A percentile compares a stretch with the other conserved stretches of the same genome.
Conservation (phyloP, 2,113 vertebrate genomes). For the Gobiocypris rarus region DNA sequence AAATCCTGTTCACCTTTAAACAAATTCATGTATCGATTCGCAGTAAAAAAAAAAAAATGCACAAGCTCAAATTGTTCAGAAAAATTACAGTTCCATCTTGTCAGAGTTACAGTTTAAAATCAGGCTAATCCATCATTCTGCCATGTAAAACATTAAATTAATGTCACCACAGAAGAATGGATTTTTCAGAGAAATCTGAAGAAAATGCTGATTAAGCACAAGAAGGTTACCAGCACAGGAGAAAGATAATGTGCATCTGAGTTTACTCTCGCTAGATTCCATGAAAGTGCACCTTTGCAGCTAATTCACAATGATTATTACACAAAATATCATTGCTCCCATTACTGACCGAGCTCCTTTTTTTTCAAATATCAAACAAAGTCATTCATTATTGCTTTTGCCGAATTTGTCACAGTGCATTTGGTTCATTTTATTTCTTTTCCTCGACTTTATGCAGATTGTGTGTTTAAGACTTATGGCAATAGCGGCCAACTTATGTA, state of each 20-base stretch:
- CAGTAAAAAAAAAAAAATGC: not conserved
- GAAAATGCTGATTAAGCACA: slow-evolving; percentile 75
- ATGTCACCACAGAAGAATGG: slow-evolving; percentile 69
- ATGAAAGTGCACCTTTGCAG: slow-evolving; percentile 9
- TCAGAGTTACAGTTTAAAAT: slow-evolving; percentile 71
- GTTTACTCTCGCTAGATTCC: slow-evolving; percentile 39
- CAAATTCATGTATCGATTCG: slow-evolving; percentile 1
- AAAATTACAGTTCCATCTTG: slow-evolving; percentile 56
- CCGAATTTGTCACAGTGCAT: slow-evolving; percentile 56
- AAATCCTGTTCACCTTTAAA: slow-evolving; percentile 9
- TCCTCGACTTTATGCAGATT: slow-evolving; percentile 52
- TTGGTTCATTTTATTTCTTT: slow-evolving; percentile 48
- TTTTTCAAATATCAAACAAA: slow-evolving; percentile 14
- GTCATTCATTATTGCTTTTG: slow-evolving; percentile 54
- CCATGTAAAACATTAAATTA: slow-evolving; percentile 74
- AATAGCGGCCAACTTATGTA: slow-evolving; percentile 61
- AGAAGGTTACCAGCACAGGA: slow-evolving; percentile 62
- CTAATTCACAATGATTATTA: slow-evolving; percentile 8
- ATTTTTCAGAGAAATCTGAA: slow-evolving; percentile 64
- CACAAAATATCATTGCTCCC: not conserved
- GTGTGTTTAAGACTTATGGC: slow-evolving; percentile 64
- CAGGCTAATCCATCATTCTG: slow-evolving; percentile 76
- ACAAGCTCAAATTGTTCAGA: slow-evolving; percentile 33
- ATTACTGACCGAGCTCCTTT: slow-evolving; percentile 11
- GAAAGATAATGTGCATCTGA: slow-evolving; percentile 48